These are phyloP conservation scores for Calcarius lapponicus DNA, from an alignment of 2,797 vertebrate genomes.

Conservation along the genomic window DNA sequence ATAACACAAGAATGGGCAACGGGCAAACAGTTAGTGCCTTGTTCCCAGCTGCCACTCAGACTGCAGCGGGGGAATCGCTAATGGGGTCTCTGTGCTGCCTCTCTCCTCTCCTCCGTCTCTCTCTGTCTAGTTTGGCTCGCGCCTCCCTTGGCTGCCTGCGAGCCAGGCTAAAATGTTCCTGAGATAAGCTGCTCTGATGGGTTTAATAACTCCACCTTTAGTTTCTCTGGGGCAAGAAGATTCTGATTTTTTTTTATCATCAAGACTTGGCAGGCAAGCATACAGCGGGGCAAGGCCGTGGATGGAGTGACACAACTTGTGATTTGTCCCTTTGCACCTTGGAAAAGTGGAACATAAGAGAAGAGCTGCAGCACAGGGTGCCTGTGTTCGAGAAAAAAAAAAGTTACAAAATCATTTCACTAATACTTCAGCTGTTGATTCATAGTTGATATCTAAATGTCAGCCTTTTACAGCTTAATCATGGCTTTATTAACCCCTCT, in stretches of 20 bases:
- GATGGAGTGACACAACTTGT: slow-evolving; percentile 22
- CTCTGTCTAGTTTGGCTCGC: slow-evolving; percentile 23
- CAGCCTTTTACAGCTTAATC: slow-evolving; percentile 74
- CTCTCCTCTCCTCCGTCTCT: not conserved
- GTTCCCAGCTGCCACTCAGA: slow-evolving; percentile 84
- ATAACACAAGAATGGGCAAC: slow-evolving; percentile 77
- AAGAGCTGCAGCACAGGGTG: not conserved
- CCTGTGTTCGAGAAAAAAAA: not conserved
- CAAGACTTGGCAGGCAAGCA: slow-evolving; percentile 55
- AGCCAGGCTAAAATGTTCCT: slow-evolving; percentile 71
- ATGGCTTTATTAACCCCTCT: slow-evolving; percentile 70
- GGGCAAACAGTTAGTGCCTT: slow-evolving; percentile 85
- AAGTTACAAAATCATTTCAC: slow-evolving; percentile 45
- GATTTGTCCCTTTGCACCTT: slow-evolving; percentile 68
- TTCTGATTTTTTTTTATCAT: slow-evolving; percentile 75
- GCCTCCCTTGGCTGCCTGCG: slow-evolving; percentile 67
- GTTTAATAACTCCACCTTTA: slow-evolving; percentile 81
- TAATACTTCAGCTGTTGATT: slow-evolving; percentile 72
- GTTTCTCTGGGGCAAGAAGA: slow-evolving; percentile 78
- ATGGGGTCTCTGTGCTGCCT: slow-evolving; percentile 72
- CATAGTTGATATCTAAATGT: slow-evolving; percentile 69
- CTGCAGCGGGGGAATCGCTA: slow-evolving; percentile 73
- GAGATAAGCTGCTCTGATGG: slow-evolving; percentile 74
- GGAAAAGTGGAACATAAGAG: slow-evolving; percentile 39
- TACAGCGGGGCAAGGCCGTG: slow-evolving; percentile 44